These are phyloP conservation scores for Sminthurides bifidus DNA, from an alignment of 1,140 invertebrate genomes.

Conservation along the genomic window DNA sequence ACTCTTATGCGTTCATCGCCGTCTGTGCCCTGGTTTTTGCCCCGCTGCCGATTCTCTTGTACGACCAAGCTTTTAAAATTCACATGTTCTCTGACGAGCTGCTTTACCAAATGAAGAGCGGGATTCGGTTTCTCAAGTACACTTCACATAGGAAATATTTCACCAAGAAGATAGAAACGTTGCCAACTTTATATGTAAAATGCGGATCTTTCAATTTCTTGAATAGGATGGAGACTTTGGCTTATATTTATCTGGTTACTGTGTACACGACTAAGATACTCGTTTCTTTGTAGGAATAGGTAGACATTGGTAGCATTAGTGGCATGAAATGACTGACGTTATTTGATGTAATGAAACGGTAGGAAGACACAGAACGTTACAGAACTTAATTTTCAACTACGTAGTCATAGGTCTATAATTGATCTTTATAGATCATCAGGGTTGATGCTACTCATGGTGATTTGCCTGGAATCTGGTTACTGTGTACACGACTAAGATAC, in stretches of 20 bases:
- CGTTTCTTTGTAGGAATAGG: too few relatives aligned
- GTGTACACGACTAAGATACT: not conserved
- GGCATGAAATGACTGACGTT: too few relatives aligned
- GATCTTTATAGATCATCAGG: too few relatives aligned
- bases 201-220: not conserved
- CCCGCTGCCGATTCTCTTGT: not conserved
- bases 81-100: not conserved
- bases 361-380: too few relatives aligned
- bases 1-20: not conserved
- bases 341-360: too few relatives aligned
- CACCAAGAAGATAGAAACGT: not conserved
- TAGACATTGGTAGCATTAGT: too few relatives aligned
- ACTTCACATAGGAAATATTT: not conserved
- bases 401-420: too few relatives aligned
- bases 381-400: too few relatives aligned
- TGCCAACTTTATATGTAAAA: not conserved
- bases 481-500: not conserved
- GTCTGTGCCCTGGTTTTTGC: not conserved
- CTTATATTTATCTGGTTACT: not conserved
- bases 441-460: too few relatives aligned
- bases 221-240: not conserved
- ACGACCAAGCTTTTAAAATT: slow-evolving; percentile 4
- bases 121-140: not conserved
- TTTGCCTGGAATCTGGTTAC: too few relatives aligned
- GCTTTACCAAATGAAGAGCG: not conserved